Evolutionary conservation across 2,113 vertebrate genomes (phyloP).

Genomic region (Limnothrissa miodon): DNA sequence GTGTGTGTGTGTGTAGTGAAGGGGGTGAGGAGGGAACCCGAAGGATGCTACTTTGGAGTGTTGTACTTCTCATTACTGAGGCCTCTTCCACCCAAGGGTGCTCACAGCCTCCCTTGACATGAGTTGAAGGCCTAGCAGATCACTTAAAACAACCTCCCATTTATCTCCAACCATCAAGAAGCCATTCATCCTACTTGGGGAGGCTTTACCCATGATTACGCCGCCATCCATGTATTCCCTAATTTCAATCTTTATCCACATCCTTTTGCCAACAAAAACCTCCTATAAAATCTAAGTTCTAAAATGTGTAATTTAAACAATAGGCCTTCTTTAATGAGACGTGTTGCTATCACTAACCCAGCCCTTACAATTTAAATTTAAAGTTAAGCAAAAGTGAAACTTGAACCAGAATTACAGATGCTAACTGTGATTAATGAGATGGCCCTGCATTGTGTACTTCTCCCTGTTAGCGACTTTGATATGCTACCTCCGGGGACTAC

Average conservation of each 20-base stretch:
- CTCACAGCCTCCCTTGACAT: background rate
- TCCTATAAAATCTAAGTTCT: background rate
- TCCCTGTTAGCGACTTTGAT: conserved; percentile 34
- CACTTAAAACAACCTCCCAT: background rate
- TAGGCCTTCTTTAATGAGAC: background rate
- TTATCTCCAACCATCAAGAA: background rate
- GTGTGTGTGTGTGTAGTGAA: conserved; percentile 12
- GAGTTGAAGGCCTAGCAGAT: background rate
- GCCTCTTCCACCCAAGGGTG: conserved; percentile 42
- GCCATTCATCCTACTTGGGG: background rate
- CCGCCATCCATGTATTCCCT: background rate
- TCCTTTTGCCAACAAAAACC: background rate
- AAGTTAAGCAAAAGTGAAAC: conserved; percentile 13
- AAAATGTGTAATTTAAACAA: background rate
- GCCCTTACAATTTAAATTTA: background rate
- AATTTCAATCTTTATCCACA: background rate
- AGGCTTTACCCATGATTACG: background rate
- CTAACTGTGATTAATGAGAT: conserved; percentile 50
- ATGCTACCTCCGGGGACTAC: conserved; percentile 32
- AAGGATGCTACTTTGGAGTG: conserved; percentile 40
- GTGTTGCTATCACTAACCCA: background rate
- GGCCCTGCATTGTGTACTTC: conserved; percentile 41
- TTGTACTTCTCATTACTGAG: conserved; percentile 47
- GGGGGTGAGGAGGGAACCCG: conserved; percentile 15
- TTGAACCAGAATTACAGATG: conserved; percentile 31